Conservation (phyloP, 2,113 vertebrate genomes). For the Oncorhynchus tshawytscha region DNA sequence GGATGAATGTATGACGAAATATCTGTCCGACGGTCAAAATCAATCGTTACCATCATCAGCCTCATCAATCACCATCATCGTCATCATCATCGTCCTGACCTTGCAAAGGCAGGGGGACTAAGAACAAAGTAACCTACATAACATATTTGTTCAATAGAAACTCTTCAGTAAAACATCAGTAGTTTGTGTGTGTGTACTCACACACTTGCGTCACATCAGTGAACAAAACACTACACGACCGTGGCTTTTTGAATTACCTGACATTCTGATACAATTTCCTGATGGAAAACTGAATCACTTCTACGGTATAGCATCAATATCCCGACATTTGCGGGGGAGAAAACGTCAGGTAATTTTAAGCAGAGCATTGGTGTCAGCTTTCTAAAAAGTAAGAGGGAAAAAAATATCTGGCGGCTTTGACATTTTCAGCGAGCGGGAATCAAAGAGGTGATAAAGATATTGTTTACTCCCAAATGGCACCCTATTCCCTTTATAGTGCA, state of each 20-base stretch:
- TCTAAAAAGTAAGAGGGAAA: neutral
- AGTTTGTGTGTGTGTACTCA: neutral
- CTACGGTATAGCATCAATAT: neutral
- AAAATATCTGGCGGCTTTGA: neutral
- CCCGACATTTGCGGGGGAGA: neutral
- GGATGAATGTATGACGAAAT: too few species aligned
- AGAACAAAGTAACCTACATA: neutral
- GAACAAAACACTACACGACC: neutral
- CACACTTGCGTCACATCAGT: neutral
- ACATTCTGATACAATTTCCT: neutral
- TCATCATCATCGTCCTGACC: neutral
- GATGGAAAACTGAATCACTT: neutral
- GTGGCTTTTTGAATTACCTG: neutral
- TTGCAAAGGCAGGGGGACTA: neutral
- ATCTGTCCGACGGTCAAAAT: neutral
- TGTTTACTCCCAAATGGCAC: neutral
- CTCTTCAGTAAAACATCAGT: too few species aligned
- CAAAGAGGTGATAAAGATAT: slow-evolving; percentile 10
- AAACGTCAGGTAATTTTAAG: too few species aligned
- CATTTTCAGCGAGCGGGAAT: neutral
- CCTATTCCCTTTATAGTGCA: too few species aligned
- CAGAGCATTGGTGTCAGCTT: too few species aligned
- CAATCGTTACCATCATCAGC: neutral
- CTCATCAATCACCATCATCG: neutral
- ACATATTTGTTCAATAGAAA: neutral